Base-by-base conservation (phyloP, 2,113 vertebrate species). In the Spizaetus ornatus region DNA sequence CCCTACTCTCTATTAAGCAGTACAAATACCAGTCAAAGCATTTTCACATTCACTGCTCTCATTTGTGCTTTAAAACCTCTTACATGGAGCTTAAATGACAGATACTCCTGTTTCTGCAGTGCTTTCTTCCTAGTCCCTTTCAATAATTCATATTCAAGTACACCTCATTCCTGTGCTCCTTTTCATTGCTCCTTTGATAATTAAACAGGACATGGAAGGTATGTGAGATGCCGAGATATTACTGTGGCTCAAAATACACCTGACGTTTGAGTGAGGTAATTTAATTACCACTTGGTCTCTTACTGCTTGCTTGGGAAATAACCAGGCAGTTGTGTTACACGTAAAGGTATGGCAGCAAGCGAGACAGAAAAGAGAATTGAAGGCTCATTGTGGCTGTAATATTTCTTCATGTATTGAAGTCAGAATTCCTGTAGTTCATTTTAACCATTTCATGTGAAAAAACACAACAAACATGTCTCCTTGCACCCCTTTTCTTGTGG, bases 111-210 rank as follows among this genome's bases (percentile, higher is more conserved):
- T 86, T 85, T 55, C 95, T 92, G 79, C 88, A 78, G 62, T 0
- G 2, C 85, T 86, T 83, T 70, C 69, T 38, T 76, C 65, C 61
- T 53, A 5, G n/a, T 42, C 21, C 56, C 88, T 86, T 86, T 96
- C 83, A 90, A 93, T 95, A 95, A 93, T 96, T 95, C 88, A 94
- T 82, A 53, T 84, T 65, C 72, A 78, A 82, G 92, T 84, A 55
- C 90, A 82, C 72, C 77, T 90, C 80, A 52, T 86, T 84, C 72
- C 88, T 0, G 0, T 62, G 61, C 90, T 92, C 76, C 67, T 86
- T 95, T 92, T 92, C 95, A 87, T 72, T 92, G 86, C 92, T 92
- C 72, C 96, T 95, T 65, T 95, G 97, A 74, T 92, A 79, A 95
- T 93, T 86, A 94, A 95, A 7, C 56, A n/a, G 82, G 92, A 91